phyloP scores from a whole-genome alignment of 2,113 vertebrate genomes.

The Microcebus jonahi region DNA sequence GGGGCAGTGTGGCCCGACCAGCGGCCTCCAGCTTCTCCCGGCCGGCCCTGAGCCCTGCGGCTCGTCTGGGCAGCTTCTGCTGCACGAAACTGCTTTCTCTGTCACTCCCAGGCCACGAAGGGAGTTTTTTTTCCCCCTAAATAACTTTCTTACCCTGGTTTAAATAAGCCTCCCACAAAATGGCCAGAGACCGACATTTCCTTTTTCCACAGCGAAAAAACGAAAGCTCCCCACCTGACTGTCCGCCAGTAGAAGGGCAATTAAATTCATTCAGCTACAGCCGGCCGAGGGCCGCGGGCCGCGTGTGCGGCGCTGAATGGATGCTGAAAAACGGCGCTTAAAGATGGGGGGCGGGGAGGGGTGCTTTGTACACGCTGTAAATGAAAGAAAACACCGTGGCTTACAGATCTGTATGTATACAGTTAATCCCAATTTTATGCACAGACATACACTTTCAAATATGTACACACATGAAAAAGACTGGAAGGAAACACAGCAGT shows the following conservation, averaged over 20 bases:
- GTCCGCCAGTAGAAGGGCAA: background rate
- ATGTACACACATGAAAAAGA: too few relatives aligned
- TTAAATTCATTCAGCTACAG: background rate
- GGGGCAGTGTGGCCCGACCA: rapidly evolving
- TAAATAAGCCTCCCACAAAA: background rate
- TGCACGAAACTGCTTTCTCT: background rate
- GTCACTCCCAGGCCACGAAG: background rate
- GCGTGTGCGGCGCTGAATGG: rapidly evolving
- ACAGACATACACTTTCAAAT: background rate
- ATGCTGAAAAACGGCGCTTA: rapidly evolving
- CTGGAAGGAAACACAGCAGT: background rate
- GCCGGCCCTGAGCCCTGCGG: rapidly evolving
- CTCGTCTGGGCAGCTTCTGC: background rate
- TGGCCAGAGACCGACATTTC: background rate
- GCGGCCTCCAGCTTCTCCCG: rapidly evolving
- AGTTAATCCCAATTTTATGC: background rate
- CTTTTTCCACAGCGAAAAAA: background rate
- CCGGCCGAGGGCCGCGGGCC: background rate
- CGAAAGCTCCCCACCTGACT: background rate
- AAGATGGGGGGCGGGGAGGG: rapidly evolving
- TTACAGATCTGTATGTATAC: background rate
- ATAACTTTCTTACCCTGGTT: background rate
- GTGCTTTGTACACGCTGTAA: rapidly evolving
- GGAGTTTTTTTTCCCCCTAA: background rate
- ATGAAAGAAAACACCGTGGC: rapidly evolving